phyloP scores from a whole-genome alignment of 2,888 invertebrate species.

The Pseudanteris insignis region DNA sequence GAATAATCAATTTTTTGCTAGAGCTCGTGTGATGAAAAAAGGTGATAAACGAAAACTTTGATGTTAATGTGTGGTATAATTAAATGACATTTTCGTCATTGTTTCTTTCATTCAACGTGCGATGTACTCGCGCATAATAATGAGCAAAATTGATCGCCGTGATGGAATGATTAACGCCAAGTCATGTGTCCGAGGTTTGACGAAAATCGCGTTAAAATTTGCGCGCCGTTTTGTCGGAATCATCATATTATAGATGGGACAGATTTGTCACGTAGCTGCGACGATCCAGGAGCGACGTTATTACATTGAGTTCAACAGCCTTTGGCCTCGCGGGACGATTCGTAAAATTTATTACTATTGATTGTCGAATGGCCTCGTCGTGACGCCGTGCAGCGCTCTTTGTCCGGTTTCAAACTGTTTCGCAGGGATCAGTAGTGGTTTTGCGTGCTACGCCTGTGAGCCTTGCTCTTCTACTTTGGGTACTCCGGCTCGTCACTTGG shows the following conservation, averaged over 20 bases:
- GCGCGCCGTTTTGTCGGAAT: no score
- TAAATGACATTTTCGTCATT: no score
- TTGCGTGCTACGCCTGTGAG: not conserved
- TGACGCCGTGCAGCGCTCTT: slow-evolving; percentile 24
- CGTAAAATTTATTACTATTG: slow-evolving; percentile 41
- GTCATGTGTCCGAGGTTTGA: slow-evolving; percentile 1
- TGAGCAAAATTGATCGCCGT: slow-evolving; percentile 10
- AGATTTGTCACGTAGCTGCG: slow-evolving; percentile 23
- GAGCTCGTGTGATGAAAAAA: not conserved
- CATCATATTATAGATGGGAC: slow-evolving; percentile 25
- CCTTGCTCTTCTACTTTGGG: slow-evolving; percentile 12
- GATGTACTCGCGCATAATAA: slow-evolving; percentile 1
- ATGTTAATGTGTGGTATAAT: no score
- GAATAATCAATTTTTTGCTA: no score
- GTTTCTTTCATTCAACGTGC: no score
- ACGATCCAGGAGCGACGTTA: slow-evolving; percentile 11
- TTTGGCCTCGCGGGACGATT: slow-evolving; percentile 34
- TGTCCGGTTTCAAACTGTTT: slow-evolving; percentile 29
- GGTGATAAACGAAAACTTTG: not conserved
- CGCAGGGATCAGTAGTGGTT: slow-evolving; percentile 26
- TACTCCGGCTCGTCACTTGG: slow-evolving; percentile 6
- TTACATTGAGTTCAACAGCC: slow-evolving; percentile 32
- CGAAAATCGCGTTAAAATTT: slow-evolving; percentile 15
- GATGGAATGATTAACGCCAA: slow-evolving; percentile 17
- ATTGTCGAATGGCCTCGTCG: slow-evolving; percentile 37